Conservation (phyloP, 2,113 vertebrate genomes). For the Hiodon tergisus region DNA sequence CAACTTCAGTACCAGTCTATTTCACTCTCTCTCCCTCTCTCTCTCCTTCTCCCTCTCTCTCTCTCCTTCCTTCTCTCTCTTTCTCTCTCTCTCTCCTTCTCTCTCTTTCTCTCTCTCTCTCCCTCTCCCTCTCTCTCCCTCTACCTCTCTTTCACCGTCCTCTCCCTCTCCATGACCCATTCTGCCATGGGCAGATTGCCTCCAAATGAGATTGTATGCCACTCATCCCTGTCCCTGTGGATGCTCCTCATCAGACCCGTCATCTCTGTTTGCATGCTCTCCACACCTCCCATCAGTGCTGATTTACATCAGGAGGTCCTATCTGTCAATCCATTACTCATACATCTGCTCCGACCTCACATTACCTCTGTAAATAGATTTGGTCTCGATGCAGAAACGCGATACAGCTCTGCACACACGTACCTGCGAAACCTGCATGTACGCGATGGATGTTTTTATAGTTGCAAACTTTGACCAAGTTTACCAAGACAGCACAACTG, state of each 20-base stretch:
- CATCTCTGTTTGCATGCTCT: conserved; percentile 76
- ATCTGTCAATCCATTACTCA: conserved; percentile 9
- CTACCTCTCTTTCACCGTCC: neutral
- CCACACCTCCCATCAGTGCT: conserved; percentile 72
- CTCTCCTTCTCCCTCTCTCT: neutral
- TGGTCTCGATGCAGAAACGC: too few species aligned
- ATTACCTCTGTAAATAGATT: neutral
- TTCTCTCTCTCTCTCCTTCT: neutral
- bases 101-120: neutral
- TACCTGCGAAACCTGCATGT: neutral
- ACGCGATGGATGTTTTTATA: too few species aligned
- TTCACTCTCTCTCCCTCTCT: neutral
- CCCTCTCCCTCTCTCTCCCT: neutral
- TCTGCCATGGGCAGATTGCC: neutral
- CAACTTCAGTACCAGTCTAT: too few species aligned
- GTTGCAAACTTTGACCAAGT: too few species aligned
- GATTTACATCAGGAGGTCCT: conserved; percentile 60
- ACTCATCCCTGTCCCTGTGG: conserved; percentile 64
- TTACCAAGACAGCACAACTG: neutral
- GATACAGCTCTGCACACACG: neutral
- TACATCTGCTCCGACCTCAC: neutral
- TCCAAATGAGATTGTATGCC: conserved; percentile 40
- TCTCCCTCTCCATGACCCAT: neutral
- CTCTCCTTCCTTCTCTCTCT: neutral
- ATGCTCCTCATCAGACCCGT: conserved; percentile 76